Evolutionary conservation across 1,140 invertebrate genomes (phyloP).

Genomic region (Anagrus nilaparvatae): DNA sequence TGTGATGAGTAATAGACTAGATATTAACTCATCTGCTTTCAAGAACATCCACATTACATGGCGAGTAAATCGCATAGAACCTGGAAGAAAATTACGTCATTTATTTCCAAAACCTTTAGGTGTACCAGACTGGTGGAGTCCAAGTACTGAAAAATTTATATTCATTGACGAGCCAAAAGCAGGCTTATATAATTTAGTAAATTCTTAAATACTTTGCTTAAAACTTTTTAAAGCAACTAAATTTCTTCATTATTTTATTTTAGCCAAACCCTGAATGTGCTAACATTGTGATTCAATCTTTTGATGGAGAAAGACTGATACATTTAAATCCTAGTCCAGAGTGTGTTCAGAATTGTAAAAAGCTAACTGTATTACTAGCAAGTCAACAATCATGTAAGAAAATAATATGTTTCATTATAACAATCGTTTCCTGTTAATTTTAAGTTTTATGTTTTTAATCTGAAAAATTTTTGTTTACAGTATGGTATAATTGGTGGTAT

Average conservation of each 20-base stretch:
- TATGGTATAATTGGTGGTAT: slow-evolving; percentile 79
- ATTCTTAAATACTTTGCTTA: slow-evolving; percentile 7
- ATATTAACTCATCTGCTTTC: slow-evolving; percentile 20
- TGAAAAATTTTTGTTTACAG: slow-evolving; percentile 41
- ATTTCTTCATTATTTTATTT: slow-evolving; percentile 14
- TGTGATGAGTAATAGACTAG: slow-evolving; percentile 25
- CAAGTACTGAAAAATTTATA: slow-evolving; percentile 60
- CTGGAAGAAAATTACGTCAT: slow-evolving; percentile 51
- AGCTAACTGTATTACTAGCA: slow-evolving; percentile 52
- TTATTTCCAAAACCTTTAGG: slow-evolving; percentile 53
- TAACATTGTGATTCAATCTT: slow-evolving; percentile 59
- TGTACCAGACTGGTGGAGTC: slow-evolving; percentile 51
- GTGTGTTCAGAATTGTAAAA: slow-evolving; percentile 53
- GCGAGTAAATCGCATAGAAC: slow-evolving; percentile 61
- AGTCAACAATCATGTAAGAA: slow-evolving; percentile 59
- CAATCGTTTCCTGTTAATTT: neutral
- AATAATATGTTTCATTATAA: slow-evolving; percentile 1
- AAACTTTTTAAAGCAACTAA: slow-evolving; percentile 2
- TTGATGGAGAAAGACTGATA: slow-evolving; percentile 53
- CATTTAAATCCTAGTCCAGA: slow-evolving; percentile 55
- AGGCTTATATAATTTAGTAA: slow-evolving; percentile 47
- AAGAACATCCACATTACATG: slow-evolving; percentile 40
- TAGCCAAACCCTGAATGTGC: slow-evolving; percentile 66
- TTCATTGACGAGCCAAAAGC: slow-evolving; percentile 56
- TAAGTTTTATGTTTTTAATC: slow-evolving; percentile 10